Evolutionary conservation across 2,888 invertebrate species (phyloP).

Genomic region (Epinotia brunnichana): DNA sequence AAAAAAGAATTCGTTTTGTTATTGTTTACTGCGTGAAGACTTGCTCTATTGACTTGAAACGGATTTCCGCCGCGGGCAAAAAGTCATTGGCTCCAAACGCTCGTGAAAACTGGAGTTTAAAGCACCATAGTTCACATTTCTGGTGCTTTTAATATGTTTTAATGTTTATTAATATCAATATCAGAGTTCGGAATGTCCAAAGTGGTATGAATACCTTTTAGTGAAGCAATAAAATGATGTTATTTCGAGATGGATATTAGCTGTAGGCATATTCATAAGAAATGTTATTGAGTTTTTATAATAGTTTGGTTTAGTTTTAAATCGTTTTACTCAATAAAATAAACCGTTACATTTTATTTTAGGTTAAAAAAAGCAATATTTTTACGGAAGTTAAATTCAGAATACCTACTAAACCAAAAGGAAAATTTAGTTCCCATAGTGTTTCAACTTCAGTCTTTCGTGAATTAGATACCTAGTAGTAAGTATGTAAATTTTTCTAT

Average conservation of each 20-base stretch:
- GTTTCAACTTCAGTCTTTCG: no score
- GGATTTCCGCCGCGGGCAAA: slow-evolving; percentile 4
- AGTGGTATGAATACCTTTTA: neutral
- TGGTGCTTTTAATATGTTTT: neutral
- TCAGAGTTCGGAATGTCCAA: neutral
- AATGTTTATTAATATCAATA: slow-evolving; percentile 1
- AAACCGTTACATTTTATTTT: no score
- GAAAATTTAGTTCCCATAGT: no score
- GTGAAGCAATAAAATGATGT: neutral
- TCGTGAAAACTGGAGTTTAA: neutral
- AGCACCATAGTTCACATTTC: slow-evolving; percentile 14
- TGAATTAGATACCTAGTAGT: no score
- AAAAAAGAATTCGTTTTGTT: slow-evolving; percentile 10
- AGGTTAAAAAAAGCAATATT: no score
- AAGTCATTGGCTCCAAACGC: neutral
- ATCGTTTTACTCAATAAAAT: neutral
- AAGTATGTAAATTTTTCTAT: no score
- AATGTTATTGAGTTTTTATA: neutral
- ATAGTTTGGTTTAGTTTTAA: neutral
- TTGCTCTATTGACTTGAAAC: slow-evolving; percentile 14
- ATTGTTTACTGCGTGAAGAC: slow-evolving; percentile 36
- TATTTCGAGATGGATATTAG: neutral
- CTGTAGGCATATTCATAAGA: neutral
- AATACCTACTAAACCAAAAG: no score
- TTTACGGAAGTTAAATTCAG: no score